Percentiles rank a stretch among this genome's conserved stretches.
Conservation (phyloP, 2,113 vertebrate genomes). For the Hiodon alosoides region DNA sequence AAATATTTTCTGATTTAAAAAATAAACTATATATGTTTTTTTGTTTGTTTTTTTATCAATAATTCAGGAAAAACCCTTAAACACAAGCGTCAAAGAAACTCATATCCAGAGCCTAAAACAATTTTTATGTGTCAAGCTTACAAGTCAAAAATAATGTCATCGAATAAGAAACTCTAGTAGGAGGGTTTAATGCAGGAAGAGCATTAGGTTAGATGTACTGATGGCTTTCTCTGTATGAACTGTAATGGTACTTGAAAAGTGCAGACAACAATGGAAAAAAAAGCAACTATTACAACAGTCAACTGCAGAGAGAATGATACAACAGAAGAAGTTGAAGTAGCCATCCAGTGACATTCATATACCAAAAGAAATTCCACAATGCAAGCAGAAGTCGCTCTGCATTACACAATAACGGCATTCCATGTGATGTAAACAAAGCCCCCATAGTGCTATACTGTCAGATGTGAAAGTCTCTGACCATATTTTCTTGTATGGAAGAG, state of each 20-base stretch:
- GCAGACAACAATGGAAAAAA: not conserved
- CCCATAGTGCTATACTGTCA: constrained; percentile 71
- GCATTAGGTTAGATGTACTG: not conserved
- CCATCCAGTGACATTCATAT: constrained; percentile 31
- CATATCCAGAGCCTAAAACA: too few relatives aligned
- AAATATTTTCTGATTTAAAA: too few relatives aligned
- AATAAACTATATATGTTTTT: too few relatives aligned
- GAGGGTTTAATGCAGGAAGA: not conserved
- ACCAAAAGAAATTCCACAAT: constrained; percentile 40
- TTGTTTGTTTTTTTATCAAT: too few relatives aligned
- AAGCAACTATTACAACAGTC: not conserved
- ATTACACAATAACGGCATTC: constrained; percentile 66
- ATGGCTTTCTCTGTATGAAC: not conserved
- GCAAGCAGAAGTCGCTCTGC: constrained; percentile 50
- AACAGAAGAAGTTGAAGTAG: constrained; percentile 26
- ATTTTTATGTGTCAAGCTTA: too few relatives aligned
- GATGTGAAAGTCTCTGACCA: constrained; percentile 77
- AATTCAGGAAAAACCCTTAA: too few relatives aligned
- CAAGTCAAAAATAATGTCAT: not conserved
- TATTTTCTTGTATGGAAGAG: constrained; percentile 63
- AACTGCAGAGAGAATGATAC: constrained; percentile 1
- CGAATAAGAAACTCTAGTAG: not conserved
- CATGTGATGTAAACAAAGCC: constrained; percentile 69
- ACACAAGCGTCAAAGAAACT: too few relatives aligned
- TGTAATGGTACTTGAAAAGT: not conserved